Evolutionary conservation across 2,888 invertebrate species (phyloP).

Genomic region (Hypomecis atomaria): DNA sequence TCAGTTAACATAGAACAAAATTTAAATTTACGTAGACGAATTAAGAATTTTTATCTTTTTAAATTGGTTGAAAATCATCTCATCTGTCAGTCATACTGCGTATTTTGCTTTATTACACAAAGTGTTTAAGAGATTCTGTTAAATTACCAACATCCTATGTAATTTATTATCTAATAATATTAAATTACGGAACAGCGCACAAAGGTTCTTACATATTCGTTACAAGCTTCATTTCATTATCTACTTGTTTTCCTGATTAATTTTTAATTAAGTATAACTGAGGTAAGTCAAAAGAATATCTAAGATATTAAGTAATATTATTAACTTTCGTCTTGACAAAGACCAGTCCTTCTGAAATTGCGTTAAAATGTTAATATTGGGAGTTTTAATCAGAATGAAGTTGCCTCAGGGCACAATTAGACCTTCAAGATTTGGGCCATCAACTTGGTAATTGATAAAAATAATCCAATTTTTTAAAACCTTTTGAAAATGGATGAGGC

Average conservation of each 20-base stretch:
- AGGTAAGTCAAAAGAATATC: constrained; percentile 30
- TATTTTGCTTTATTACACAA: too few species aligned
- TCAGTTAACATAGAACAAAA: too few species aligned
- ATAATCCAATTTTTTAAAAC: constrained; percentile 36
- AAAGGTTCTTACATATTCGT: too few species aligned
- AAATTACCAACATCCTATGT: too few species aligned
- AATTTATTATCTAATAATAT: too few species aligned
- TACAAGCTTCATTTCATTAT: too few species aligned
- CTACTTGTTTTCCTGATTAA: not conserved
- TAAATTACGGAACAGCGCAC: too few species aligned
- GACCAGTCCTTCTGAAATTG: constrained; percentile 29
- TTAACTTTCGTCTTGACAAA: constrained; percentile 30
- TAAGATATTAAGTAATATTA: constrained; percentile 24
- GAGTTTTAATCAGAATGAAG: constrained; percentile 14
- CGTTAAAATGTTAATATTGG: constrained; percentile 21
- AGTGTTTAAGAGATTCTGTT: too few species aligned
- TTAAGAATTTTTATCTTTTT: too few species aligned
- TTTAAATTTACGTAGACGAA: too few species aligned
- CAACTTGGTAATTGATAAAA: constrained; percentile 23
- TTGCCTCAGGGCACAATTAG: constrained; percentile 13
- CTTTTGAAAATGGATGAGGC: not conserved
- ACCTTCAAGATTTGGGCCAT: constrained; percentile 31
- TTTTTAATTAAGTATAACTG: constrained; percentile 30
- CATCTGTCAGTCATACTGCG: too few species aligned
- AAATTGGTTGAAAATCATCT: too few species aligned